Evolutionary conservation across 2,888 invertebrate species (phyloP).

Genomic region (Serripes groenlandicus): DNA sequence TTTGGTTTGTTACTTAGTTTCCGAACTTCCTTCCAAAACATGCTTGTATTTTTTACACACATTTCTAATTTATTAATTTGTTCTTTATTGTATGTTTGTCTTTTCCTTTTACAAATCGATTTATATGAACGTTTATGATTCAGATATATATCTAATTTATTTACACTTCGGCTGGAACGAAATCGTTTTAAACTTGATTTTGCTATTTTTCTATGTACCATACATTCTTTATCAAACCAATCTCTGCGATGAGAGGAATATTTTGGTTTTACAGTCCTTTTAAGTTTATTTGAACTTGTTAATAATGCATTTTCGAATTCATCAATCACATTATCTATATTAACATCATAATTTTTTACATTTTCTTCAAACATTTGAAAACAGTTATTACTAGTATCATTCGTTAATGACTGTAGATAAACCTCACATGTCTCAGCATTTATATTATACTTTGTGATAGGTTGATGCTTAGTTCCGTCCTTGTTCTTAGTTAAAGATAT

Average conservation of each 20-base stretch:
- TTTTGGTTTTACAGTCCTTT: background rate
- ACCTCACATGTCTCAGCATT: too few species aligned
- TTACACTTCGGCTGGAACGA: background rate
- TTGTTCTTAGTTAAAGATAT: too few species aligned
- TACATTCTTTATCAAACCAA: conserved; percentile 17
- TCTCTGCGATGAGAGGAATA: background rate
- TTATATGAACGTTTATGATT: background rate
- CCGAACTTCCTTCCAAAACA: conserved; percentile 1
- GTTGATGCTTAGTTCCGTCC: too few species aligned
- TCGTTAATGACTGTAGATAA: too few species aligned
- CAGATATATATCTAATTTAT: background rate
- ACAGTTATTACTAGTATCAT: too few species aligned
- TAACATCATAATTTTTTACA: too few species aligned
- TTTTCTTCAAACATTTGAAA: too few species aligned
- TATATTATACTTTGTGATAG: too few species aligned
- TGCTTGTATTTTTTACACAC: background rate
- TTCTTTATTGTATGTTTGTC: too few species aligned
- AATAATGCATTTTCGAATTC: background rate
- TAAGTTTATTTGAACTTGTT: background rate
- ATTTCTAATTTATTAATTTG: background rate
- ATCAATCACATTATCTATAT: background rate
- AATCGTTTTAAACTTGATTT: background rate
- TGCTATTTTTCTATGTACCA: background rate
- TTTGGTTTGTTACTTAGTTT: background rate
- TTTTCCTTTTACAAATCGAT: background rate